Evolutionary conservation across 1,140 invertebrate genomes (phyloP).

Genomic region (Pararge aegeria): DNA sequence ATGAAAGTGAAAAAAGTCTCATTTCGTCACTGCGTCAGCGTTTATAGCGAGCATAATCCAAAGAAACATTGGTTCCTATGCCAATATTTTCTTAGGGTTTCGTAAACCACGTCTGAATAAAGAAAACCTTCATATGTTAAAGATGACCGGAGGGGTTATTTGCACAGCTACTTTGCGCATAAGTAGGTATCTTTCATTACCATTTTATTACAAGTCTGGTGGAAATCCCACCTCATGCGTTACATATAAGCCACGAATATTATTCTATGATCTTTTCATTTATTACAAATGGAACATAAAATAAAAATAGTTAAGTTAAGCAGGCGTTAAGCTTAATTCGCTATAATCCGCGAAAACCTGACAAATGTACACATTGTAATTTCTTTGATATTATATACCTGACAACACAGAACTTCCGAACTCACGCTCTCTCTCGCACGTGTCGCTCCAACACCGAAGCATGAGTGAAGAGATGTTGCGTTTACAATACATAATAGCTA

Average conservation of each 20-base stretch:
- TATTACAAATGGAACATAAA: too few relatives aligned
- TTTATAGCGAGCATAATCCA: not conserved
- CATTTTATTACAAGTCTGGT: not conserved
- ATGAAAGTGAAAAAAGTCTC: not conserved
- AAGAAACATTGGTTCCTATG: not conserved
- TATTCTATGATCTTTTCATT: too few relatives aligned
- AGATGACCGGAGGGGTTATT: constrained; percentile 27
- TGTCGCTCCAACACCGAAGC: too few relatives aligned
- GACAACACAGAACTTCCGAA: too few relatives aligned
- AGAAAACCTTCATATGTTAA: constrained; percentile 31
- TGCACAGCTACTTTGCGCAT: constrained; percentile 8
- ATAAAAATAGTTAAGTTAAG: too few relatives aligned
- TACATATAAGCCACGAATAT: not conserved
- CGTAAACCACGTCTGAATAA: constrained; percentile 30
- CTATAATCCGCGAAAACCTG: too few relatives aligned
- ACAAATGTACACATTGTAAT: too few relatives aligned
- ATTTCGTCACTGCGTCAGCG: not conserved
- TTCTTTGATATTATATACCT: too few relatives aligned
- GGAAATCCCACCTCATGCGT: not conserved
- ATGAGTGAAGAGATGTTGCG: too few relatives aligned
- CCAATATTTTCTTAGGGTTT: constrained; percentile 34
- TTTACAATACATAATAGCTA: too few relatives aligned
- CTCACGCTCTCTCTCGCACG: too few relatives aligned
- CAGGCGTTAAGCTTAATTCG: too few relatives aligned
- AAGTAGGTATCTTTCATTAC: constrained; percentile 14